phyloP scores from a whole-genome alignment of 2,113 vertebrate species.

The Otocyon megalotis region DNA sequence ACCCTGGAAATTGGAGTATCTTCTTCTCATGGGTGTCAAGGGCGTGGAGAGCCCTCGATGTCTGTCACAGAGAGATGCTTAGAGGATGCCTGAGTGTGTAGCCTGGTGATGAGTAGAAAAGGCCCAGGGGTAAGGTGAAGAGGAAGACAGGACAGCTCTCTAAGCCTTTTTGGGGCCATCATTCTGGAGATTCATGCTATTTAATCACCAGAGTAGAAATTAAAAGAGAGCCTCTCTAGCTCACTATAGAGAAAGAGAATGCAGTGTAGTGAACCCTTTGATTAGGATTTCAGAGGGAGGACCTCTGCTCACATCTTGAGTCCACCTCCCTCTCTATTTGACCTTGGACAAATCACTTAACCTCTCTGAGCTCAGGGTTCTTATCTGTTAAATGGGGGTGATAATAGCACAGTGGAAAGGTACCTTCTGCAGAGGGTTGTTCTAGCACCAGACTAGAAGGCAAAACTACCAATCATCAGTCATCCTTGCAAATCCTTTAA shows the following conservation, averaged over 20 bases:
- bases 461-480: background rate
- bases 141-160: background rate
- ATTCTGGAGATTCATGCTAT: background rate
- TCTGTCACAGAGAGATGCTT: background rate
- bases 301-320: background rate
- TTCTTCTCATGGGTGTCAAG: background rate
- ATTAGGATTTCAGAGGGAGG: background rate
- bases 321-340: background rate
- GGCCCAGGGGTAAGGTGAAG: background rate
- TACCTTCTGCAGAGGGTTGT: background rate
- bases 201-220: background rate
- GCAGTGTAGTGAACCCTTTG: background rate
- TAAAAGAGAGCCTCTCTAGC: background rate
- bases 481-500: background rate
- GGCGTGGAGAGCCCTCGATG: background rate
- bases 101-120: background rate
- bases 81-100: background rate
- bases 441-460: background rate
- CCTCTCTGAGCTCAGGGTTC: background rate
- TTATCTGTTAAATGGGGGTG: background rate
- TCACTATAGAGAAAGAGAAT: background rate
- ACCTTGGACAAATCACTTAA: background rate
- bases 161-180: background rate
- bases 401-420: background rate
- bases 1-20: background rate